These are phyloP conservation scores for Gopherus flavomarginatus DNA, from an alignment of 2,113 vertebrate species.

Conservation along the genomic window DNA sequence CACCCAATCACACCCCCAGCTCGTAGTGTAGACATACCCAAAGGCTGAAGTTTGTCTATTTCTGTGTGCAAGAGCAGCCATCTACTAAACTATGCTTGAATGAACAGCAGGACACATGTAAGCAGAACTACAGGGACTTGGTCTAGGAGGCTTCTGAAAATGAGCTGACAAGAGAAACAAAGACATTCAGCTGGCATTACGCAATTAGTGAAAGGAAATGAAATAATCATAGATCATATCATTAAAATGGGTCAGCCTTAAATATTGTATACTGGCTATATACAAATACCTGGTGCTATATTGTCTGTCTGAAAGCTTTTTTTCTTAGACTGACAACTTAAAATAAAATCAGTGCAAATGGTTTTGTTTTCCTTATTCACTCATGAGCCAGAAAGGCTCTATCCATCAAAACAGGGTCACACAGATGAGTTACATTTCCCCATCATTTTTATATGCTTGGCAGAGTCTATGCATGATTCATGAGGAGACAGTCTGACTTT, in stretches of 20 bases:
- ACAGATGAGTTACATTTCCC: not conserved
- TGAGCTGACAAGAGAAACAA: not conserved
- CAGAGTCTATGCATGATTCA: not conserved
- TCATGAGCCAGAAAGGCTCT: not conserved
- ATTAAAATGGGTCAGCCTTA: not conserved
- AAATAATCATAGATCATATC: not conserved
- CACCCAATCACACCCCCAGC: not conserved
- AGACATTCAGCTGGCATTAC: not conserved
- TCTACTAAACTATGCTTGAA: not conserved
- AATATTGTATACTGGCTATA: not conserved
- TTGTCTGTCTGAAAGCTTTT: not conserved
- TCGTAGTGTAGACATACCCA: not conserved
- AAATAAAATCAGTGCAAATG: not conserved
- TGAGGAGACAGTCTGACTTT: not conserved
- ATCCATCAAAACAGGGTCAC: not conserved
- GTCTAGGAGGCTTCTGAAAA: not conserved
- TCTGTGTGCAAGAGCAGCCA: not conserved
- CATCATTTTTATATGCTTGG: not conserved
- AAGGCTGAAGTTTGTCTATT: not conserved
- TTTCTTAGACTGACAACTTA: not conserved
- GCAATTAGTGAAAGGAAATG: not conserved
- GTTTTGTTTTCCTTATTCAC: slow-evolving; percentile 9
- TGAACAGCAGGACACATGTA: not conserved
- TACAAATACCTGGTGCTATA: fast-evolving
- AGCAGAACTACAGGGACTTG: not conserved